Conservation (phyloP, 2,113 vertebrate species). For the Actenoides lindsayi region DNA sequence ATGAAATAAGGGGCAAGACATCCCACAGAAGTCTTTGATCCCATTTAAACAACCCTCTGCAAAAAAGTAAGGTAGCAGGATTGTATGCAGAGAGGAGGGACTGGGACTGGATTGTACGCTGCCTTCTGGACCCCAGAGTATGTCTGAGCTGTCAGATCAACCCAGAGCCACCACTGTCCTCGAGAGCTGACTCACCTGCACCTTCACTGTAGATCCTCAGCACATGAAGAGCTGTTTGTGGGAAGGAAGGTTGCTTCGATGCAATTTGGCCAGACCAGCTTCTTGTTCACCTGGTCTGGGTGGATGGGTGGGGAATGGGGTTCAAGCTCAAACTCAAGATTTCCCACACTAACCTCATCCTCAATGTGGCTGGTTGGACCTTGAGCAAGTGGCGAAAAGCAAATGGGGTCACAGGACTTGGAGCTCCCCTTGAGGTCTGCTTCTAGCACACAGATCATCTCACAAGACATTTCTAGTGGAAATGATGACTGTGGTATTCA, state of each 20-base stretch:
- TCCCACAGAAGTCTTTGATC: neutral
- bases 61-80: neutral
- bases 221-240: neutral
- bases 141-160: neutral
- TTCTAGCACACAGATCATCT: neutral
- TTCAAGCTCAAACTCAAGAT: neutral
- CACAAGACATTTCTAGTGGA: neutral
- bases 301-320: neutral
- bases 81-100: neutral
- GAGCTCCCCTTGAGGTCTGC: neutral
- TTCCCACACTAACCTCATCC: neutral
- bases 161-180: neutral
- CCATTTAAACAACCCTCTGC: neutral
- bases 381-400: neutral
- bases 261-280: neutral
- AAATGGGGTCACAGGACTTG: neutral
- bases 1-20: neutral
- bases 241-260: neutral
- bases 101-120: neutral
- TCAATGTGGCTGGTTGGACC: neutral
- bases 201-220: neutral
- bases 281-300: neutral
- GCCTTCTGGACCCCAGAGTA: neutral
- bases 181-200: neutral
- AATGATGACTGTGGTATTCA: neutral